Conservation (phyloP, 2,113 vertebrate species). For the Rhea americana region DNA sequence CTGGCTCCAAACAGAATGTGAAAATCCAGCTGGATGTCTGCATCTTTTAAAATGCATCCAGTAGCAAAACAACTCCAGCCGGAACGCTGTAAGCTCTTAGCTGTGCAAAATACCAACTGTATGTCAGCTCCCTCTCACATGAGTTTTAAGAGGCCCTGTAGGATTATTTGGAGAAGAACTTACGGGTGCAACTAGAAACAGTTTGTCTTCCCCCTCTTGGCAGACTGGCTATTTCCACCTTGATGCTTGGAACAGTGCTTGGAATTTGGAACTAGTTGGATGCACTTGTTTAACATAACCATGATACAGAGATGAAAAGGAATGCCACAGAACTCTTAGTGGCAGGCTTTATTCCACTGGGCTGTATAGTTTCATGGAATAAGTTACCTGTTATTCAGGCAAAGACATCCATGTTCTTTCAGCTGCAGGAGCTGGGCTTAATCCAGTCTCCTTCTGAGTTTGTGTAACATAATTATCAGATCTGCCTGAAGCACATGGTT, state of each 20-base stretch:
- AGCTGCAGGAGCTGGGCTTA: neutral
- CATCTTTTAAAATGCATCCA: neutral
- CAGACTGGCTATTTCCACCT: neutral
- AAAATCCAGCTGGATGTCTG: conserved; percentile 22
- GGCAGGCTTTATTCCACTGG: neutral
- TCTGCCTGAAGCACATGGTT: neutral
- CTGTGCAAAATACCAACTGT: conserved; percentile 7
- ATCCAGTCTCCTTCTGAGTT: neutral
- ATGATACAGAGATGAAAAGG: neutral
- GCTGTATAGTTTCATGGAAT: neutral
- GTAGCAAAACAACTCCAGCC: neutral
- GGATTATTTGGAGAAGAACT: neutral
- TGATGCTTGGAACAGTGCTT: neutral
- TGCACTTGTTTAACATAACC: neutral
- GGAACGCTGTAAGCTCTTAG: neutral
- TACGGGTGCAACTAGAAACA: neutral
- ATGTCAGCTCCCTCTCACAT: neutral
- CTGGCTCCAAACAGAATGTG: neutral
- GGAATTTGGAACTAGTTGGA: neutral
- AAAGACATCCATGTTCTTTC: neutral
- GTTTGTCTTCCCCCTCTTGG: neutral
- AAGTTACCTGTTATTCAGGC: neutral
- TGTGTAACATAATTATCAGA: neutral
- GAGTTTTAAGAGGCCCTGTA: neutral
- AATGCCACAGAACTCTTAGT: neutral